A percentile compares a stretch with the other conserved stretches of the same genome.
Conservation (phyloP, 2,113 vertebrate genomes). For the Sinocyclocheilus grahami region DNA sequence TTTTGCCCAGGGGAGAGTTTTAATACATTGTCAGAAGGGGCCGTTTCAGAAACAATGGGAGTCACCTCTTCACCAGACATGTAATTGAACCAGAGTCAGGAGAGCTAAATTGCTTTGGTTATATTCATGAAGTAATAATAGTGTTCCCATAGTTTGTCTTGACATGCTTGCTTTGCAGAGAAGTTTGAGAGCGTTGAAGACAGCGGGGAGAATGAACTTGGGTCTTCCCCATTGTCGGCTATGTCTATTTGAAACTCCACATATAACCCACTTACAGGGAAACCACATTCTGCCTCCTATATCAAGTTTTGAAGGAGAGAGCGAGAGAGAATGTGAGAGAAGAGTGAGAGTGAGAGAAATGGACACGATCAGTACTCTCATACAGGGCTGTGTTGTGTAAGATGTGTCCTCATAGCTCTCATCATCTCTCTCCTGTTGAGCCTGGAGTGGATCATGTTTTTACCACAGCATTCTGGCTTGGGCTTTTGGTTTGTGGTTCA, state of each 20-base stretch:
- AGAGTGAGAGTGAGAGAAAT: neutral
- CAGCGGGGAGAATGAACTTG: conserved; percentile 39
- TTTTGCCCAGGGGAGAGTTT: neutral
- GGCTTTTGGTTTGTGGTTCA: conserved; percentile 44
- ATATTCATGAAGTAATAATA: conserved; percentile 31
- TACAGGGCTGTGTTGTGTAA: conserved; percentile 37
- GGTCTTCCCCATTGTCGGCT: conserved; percentile 40
- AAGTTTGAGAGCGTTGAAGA: neutral
- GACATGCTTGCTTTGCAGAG: conserved; percentile 32
- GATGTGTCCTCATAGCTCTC: conserved; percentile 41
- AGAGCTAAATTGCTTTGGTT: conserved; percentile 29
- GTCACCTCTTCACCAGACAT: neutral
- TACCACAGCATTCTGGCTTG: neutral
- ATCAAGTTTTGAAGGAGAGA: conserved; percentile 20
- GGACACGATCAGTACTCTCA: conserved; percentile 29
- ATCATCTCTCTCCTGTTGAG: conserved; percentile 36
- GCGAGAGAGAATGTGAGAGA: neutral
- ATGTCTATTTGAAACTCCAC: conserved; percentile 54
- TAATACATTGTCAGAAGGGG: neutral
- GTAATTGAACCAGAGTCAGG: neutral
- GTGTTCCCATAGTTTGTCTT: conserved; percentile 31
- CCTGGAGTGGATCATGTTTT: conserved; percentile 36
- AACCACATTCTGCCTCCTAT: conserved; percentile 37
- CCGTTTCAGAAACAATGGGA: conserved; percentile 29
- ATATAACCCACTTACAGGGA: conserved; percentile 55